These are phyloP conservation scores for Anoplius nigerrimus DNA, from an alignment of 2,888 invertebrate genomes.

Conservation along the genomic window DNA sequence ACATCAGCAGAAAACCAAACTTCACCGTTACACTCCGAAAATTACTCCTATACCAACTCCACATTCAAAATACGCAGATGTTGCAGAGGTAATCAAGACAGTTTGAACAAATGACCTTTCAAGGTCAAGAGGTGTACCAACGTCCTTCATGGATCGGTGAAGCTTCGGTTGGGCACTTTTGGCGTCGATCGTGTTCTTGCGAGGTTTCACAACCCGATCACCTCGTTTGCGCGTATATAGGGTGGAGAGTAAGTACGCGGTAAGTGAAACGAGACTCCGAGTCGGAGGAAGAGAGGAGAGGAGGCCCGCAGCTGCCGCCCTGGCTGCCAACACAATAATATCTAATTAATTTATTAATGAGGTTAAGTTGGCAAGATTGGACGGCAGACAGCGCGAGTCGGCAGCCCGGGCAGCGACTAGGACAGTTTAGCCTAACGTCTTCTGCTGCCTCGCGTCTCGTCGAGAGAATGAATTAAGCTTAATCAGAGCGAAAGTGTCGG, in stretches of 20 bases:
- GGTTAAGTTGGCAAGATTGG: slow-evolving; percentile 74
- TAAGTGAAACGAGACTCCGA: slow-evolving; percentile 13
- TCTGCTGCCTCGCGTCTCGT: slow-evolving; percentile 51
- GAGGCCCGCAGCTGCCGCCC: slow-evolving; percentile 71
- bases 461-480: slow-evolving; percentile 67
- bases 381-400: slow-evolving; percentile 70
- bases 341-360: slow-evolving; percentile 75
- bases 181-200: too few species aligned
- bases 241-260: slow-evolving; percentile 14
- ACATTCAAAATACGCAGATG: too few species aligned
- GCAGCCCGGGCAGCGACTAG: slow-evolving; percentile 31
- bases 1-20: too few species aligned
- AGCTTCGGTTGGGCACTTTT: too few species aligned
- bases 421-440: slow-evolving; percentile 55
- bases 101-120: too few species aligned
- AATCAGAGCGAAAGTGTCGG: slow-evolving; percentile 68
- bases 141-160: too few species aligned
- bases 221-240: too few species aligned
- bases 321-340: slow-evolving; percentile 73
- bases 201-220: neutral
- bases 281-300: slow-evolving; percentile 32
- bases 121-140: too few species aligned
- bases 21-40: too few species aligned
- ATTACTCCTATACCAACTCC: too few species aligned
- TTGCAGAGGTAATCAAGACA: too few species aligned